phyloP scores from a whole-genome alignment of 2,113 vertebrate species.

The Origma solitaria region DNA sequence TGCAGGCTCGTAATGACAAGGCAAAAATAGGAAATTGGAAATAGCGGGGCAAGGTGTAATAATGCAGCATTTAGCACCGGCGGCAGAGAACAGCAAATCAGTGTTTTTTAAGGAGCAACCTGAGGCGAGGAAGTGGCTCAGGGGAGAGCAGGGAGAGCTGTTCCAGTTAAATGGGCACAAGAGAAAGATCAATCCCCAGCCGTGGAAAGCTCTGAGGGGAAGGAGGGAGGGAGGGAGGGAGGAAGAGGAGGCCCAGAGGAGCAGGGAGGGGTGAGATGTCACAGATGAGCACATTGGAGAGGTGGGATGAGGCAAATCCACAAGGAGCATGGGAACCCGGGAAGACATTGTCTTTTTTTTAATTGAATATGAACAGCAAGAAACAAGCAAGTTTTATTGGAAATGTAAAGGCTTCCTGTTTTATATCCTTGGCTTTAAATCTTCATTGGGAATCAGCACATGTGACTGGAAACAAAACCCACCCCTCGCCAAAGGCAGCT shows the following conservation, averaged over 20 bases:
- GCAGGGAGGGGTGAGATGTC: not conserved
- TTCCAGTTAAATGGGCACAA: slow-evolving; percentile 30
- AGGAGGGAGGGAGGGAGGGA: not conserved
- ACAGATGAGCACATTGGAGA: not conserved
- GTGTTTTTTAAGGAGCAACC: not conserved
- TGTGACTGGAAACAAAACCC: slow-evolving; percentile 13
- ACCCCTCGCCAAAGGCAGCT: not conserved
- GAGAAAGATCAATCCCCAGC: slow-evolving; percentile 6
- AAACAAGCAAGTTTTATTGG: slow-evolving; percentile 26
- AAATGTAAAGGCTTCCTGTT: slow-evolving; percentile 16
- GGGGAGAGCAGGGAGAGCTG: not conserved
- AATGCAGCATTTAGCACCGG: not conserved
- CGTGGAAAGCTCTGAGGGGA: not conserved
- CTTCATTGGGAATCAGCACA: slow-evolving; percentile 31
- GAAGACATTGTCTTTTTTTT: not conserved
- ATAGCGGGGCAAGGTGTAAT: not conserved
- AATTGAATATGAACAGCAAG: not conserved
- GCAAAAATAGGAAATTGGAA: not conserved
- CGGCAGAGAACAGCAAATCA: slow-evolving; percentile 6
- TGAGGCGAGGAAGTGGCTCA: not conserved
- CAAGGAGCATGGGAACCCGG: not conserved
- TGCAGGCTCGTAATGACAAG: not conserved
- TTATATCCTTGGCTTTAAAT: slow-evolving; percentile 33
- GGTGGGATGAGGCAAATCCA: not conserved
- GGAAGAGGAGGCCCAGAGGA: not conserved